Evolutionary conservation across 2,888 invertebrate species (phyloP), one percentile per base, ranked within the genome.

Genomic region (Lobophora halterata): DNA sequence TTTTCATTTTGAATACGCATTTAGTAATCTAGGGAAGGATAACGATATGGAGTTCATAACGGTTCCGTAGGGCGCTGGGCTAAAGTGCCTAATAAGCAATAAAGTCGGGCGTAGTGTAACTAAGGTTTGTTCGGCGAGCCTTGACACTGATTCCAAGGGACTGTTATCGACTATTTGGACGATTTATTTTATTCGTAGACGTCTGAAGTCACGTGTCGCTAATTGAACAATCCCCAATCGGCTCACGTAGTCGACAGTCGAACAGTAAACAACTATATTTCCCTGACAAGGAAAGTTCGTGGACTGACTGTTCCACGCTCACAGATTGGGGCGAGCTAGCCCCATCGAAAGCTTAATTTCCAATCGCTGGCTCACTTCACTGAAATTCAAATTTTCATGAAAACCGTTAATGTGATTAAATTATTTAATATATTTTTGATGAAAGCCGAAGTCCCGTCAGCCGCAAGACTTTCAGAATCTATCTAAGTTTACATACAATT

Each of bases 251-350:
- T 51, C 50, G 49, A 43, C 47, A 55, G 56, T 55, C 53, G 56
- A 64, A 61, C 62, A 57, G 65, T 61, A 65, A 71, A 67, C 67
- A 65, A 56, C 61, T 62, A 65, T 69, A 69, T 74, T 74, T 71
- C 55, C 61, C 55, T 58, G 66, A 70, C 64, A 65, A 65, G 58
- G 55, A 66, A 73, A 76, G 60, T 73, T 75, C 51, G 54, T 49
- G 28, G 37, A 46, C 43, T 48, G 39, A 25, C 46, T 45, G 49
- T 50, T 47, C 42, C 48, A 54, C 42, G 45, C 49, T 38, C 53
- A 52, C 58, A 59, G 61, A 62, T 61, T 65, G 62, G 49, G 57
- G 61, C 20, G 14, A 31, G 36, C 28, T 12, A 32, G 20, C 20
- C 25, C 14, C 18, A 29, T 20, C 5, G 6, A 23, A 27, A 31